Evolutionary conservation across 2,888 invertebrate species (phyloP), one percentile per base, ranked within the genome.

Genomic region (Tromatobia lineatoria): DNA sequence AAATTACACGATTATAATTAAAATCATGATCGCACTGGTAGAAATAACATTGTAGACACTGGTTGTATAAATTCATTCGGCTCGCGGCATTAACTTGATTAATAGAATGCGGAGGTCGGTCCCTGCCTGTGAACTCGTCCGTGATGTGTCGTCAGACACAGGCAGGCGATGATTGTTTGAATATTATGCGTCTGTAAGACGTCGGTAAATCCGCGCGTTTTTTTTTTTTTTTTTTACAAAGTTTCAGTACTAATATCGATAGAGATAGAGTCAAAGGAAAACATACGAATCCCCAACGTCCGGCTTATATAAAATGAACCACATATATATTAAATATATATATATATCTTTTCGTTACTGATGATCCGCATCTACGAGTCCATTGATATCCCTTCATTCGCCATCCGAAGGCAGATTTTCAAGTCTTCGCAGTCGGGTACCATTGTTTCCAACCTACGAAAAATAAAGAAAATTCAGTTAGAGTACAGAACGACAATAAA

Each of bases 351-450:
- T 29, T 82, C 50, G 20, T 34, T 80, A 75, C 73, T 67, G 52
- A 59, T 67, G 52, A 59, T 70, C 42, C 34, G 25, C 59, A 8
- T 66, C 38, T 77, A 80, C 61, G 52, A 74, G 77, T 83, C 84
- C 80, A 85, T 59, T 78, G 70, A 59, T 61, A 85, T 90, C 38
- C 80, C 87, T 69, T 91, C 88, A 25, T 89, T 89, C 15, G 90
- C 83, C 74, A 91, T 86, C 70, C 91, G 90, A 3, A 92, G 85
- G 79, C 93, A 93, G 70, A 88, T 83, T 84, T 90, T 90, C 84
- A 93, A 87, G 59, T 93, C 93, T 71, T 90, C 90, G 42, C 88
- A 91, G 76, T 93, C 92, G 38, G 86, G 88, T 3, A 87, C 80
- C 90, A 93, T 91, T 42, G 87, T 75, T 77, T 89, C 88, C 20